Percentiles rank a stretch among this genome's conserved stretches.
Evolutionary conservation across 2,888 invertebrate genomes (phyloP).

Genomic region (Ochropleura plecta): DNA sequence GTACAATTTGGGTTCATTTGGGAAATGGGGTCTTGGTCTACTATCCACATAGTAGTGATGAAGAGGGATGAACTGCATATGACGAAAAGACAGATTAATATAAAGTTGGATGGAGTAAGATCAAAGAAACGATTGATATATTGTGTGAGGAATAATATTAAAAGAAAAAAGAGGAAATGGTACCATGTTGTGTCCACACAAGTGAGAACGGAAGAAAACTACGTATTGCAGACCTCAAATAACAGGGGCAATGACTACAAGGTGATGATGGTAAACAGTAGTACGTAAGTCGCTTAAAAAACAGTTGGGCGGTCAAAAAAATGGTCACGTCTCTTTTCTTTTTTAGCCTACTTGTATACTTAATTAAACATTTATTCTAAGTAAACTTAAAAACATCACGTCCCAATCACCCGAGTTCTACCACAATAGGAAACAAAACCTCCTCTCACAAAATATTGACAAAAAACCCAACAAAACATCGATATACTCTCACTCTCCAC

Average conservation of each 20-base stretch:
- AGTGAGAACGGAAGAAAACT: not conserved
- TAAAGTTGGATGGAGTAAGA: not conserved
- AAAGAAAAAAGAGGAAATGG: not conserved
- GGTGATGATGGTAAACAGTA: not conserved
- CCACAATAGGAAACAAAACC: not conserved
- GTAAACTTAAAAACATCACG: not conserved
- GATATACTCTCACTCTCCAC: conserved; percentile 56
- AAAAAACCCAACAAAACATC: conserved; percentile 46
- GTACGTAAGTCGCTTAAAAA: not conserved
- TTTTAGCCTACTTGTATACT: not conserved
- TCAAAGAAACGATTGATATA: not conserved
- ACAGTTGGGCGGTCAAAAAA: too few relatives aligned
- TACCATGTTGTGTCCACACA: too few relatives aligned
- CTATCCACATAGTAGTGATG: not conserved
- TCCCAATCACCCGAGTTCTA: not conserved
- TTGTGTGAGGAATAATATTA: not conserved
- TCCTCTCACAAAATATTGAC: not conserved
- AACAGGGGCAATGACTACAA: not conserved
- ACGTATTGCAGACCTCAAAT: not conserved
- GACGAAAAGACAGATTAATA: not conserved
- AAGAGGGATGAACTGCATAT: not conserved
- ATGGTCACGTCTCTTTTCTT: too few relatives aligned
- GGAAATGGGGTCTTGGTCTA: not conserved
- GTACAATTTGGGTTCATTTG: not conserved
- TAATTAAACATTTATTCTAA: not conserved